Conservation (phyloP, 1,140 invertebrate genomes). For the Ips typographus region DNA sequence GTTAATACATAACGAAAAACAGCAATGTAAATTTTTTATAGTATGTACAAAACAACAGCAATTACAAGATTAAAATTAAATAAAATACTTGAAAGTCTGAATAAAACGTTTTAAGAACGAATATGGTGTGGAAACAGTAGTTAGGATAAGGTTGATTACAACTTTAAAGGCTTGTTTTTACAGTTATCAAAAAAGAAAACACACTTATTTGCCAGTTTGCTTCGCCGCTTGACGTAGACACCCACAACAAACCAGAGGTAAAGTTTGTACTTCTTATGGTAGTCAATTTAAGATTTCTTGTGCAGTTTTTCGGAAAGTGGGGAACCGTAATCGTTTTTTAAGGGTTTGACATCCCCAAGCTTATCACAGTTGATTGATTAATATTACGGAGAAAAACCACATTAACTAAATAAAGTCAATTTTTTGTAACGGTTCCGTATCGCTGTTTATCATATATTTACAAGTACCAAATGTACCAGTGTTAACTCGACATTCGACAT, state of each 20-base stretch:
- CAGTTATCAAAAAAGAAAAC: slow-evolving; percentile 90
- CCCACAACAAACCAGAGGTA: slow-evolving; percentile 95
- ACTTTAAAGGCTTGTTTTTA: slow-evolving; percentile 48
- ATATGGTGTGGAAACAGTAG: too few relatives aligned
- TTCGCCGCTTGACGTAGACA: slow-evolving; percentile 89
- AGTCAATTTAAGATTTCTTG: not conserved
- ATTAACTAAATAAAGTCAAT: too few relatives aligned
- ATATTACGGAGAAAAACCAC: not conserved
- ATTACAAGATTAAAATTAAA: too few relatives aligned
- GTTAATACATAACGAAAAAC: too few relatives aligned
- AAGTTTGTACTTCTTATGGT: slow-evolving; percentile 43
- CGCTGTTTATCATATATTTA: not conserved
- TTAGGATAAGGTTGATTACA: not conserved
- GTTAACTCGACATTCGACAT: not conserved
- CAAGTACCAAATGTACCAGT: not conserved
- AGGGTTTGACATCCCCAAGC: not conserved
- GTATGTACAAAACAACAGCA: too few relatives aligned
- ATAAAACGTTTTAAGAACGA: too few relatives aligned
- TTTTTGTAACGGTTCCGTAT: too few relatives aligned
- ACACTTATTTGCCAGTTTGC: slow-evolving; percentile 94
- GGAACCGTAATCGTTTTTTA: too few relatives aligned
- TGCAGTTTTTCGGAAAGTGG: too few relatives aligned
- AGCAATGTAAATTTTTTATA: too few relatives aligned
- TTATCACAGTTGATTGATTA: not conserved
- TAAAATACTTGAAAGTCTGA: too few relatives aligned